A percentile compares a stretch with the other conserved stretches of the same genome.
Evolutionary conservation across 2,113 vertebrate species (phyloP).

Genomic region (Megaceryle torquata): DNA sequence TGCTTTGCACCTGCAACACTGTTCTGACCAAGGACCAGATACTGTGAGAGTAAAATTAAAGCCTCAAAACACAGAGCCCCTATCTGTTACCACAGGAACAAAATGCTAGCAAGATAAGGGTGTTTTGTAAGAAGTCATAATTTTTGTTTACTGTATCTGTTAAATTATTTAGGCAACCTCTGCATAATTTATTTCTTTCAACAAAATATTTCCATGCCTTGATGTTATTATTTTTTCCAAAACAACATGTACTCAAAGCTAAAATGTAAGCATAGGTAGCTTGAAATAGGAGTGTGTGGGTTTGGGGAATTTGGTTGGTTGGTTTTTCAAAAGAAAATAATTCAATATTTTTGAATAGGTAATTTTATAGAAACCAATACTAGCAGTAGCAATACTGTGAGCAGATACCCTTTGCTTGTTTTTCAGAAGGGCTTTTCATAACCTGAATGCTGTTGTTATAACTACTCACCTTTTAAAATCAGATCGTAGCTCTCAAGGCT

Average conservation of each 20-base stretch:
- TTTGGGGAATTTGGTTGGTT: neutral
- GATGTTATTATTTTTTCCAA: neutral
- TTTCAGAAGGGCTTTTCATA: neutral
- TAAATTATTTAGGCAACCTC: conserved; percentile 44
- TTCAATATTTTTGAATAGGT: neutral
- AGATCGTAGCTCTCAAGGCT: neutral
- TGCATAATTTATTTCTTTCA: conserved; percentile 44
- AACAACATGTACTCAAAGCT: neutral
- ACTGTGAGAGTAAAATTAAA: neutral
- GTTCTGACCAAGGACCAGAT: neutral
- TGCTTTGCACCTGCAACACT: neutral
- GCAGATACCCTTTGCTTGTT: neutral
- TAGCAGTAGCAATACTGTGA: neutral
- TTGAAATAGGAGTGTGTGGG: neutral
- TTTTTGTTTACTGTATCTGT: conserved; percentile 7
- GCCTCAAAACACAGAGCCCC: neutral
- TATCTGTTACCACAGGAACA: neutral
- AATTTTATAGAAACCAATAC: neutral
- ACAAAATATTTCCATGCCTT: neutral
- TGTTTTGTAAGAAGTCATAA: neutral
- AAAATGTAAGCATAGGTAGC: neutral
- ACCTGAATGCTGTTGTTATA: neutral
- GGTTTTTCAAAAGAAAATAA: neutral
- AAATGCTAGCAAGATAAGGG: neutral
- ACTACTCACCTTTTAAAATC: neutral